phyloP scores from a whole-genome alignment of 2,888 invertebrate genomes.

The Cacoxenus indagator region DNA sequence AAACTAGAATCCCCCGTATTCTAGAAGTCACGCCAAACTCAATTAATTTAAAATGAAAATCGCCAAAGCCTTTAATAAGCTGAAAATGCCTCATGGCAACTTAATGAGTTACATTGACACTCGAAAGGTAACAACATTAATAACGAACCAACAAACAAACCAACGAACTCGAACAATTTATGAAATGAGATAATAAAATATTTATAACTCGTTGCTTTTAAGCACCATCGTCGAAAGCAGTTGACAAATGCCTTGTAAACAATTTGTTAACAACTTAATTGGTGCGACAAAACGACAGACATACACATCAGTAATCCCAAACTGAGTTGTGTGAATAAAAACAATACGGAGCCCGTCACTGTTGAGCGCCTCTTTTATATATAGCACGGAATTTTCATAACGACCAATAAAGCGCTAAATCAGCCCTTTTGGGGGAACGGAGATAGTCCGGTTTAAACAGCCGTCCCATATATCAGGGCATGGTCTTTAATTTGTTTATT shows the following conservation, averaged over 20 bases:
- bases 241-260: not conserved
- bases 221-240: not conserved
- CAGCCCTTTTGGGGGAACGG: too few relatives aligned
- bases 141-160: not conserved
- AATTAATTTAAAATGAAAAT: not conserved
- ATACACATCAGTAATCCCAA: not conserved
- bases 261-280: not conserved
- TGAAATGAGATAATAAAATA: not conserved
- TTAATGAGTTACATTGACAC: not conserved
- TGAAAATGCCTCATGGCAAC: not conserved
- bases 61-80: not conserved
- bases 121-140: not conserved
- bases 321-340: not conserved
- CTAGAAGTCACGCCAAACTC: not conserved
- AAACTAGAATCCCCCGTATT: too few relatives aligned
- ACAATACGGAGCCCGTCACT: too few relatives aligned
- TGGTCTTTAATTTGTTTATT: too few relatives aligned
- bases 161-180: not conserved
- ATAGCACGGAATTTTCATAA: too few relatives aligned
- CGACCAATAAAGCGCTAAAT: too few relatives aligned
- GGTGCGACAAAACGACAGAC: not conserved
- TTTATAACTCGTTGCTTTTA: not conserved
- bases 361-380: too few relatives aligned
- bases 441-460: too few relatives aligned
- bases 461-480: too few relatives aligned